Conservation (phyloP, 35 echinoderm and acorn worm species). For the Lytechinus pictus region DNA sequence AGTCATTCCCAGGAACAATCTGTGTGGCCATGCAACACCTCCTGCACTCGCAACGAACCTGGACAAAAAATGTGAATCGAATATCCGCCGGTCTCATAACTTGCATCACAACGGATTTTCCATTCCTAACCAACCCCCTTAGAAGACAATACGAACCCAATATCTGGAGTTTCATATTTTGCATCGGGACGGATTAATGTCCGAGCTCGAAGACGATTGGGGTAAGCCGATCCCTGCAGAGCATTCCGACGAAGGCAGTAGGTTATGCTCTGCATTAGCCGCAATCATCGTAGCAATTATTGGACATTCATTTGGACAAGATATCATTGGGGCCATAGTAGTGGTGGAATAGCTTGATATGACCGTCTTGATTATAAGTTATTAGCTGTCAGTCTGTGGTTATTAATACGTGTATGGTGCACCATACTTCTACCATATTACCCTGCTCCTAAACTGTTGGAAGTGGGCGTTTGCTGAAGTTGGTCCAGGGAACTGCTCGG, state of each 20-base stretch:
- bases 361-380: background rate
- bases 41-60: background rate
- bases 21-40: slow-evolving; percentile 26
- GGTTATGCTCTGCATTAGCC: background rate
- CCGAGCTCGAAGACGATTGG: background rate
- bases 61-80: slow-evolving; percentile 26
- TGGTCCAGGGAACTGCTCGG: background rate
- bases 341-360: background rate
- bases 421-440: background rate
- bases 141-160: background rate
- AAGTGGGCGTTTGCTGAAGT: background rate
- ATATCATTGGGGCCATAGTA: background rate
- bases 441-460: background rate
- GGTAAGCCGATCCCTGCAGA: background rate
- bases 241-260: background rate
- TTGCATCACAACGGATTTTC: slow-evolving; percentile 13
- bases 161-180: background rate
- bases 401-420: background rate
- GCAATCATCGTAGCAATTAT: slow-evolving; percentile 11
- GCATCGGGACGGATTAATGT: background rate
- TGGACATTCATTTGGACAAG: slow-evolving; percentile 2
- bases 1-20: background rate
- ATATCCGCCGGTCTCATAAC: slow-evolving; percentile 12
- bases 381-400: background rate
- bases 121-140: background rate